Percentiles rank a stretch among this genome's conserved stretches.
phyloP scores from a whole-genome alignment of 2,797 vertebrate genomes.

The Tiaroga cobitis region DNA sequence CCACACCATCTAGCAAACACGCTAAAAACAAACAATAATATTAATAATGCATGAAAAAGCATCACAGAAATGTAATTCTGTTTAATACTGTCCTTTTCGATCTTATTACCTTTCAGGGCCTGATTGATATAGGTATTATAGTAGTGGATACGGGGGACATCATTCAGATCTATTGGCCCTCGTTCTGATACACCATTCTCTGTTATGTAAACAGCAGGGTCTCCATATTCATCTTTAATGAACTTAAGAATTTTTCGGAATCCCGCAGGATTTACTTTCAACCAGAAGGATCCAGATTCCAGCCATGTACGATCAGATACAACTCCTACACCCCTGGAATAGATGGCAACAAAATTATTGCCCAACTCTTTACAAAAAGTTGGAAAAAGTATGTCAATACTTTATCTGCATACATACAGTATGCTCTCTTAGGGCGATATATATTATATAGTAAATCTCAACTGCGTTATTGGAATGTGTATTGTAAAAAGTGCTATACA shows the following conservation, averaged over 20 bases:
- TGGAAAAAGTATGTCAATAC: too few relatives aligned
- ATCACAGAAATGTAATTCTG: not conserved
- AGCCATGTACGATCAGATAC: constrained; percentile 86
- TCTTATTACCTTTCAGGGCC: constrained; percentile 86
- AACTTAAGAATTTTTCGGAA: constrained; percentile 90
- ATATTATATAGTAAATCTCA: too few relatives aligned
- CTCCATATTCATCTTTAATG: constrained; percentile 89
- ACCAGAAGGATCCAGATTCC: constrained; percentile 87
- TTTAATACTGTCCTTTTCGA: not conserved
- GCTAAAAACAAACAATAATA: constrained; percentile 63
- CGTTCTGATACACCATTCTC: constrained; percentile 92
- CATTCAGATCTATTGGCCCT: constrained; percentile 79
- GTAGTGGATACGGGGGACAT: constrained; percentile 82
- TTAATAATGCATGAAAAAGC: not conserved
- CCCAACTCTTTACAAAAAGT: too few relatives aligned
- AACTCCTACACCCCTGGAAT: constrained; percentile 80
- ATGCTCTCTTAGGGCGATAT: too few relatives aligned
- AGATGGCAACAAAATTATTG: not conserved
- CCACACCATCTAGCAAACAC: constrained; percentile 78
- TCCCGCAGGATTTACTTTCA: constrained; percentile 89
- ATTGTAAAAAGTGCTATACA: too few relatives aligned
- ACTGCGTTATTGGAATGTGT: too few relatives aligned
- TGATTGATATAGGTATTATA: constrained; percentile 87
- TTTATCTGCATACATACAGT: too few relatives aligned
- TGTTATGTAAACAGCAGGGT: constrained; percentile 88